Evolutionary conservation across 2,113 vertebrate species (phyloP).

Genomic region (Ascaphus truei): DNA sequence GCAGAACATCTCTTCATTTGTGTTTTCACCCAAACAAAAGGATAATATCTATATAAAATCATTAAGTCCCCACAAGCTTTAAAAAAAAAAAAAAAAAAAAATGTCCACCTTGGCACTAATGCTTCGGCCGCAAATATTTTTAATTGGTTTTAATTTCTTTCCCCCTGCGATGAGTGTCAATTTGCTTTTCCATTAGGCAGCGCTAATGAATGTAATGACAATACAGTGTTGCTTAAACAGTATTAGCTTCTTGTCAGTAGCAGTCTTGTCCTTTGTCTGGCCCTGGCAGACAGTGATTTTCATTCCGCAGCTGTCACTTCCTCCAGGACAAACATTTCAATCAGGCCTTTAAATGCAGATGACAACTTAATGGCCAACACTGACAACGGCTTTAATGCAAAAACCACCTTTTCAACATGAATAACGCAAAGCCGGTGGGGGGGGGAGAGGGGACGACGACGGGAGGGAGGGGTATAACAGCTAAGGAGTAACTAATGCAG

Average conservation of each 20-base stretch:
- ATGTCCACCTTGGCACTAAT: slow-evolving; percentile 33
- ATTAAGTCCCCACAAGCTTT: slow-evolving; percentile 15
- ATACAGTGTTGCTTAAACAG: slow-evolving; percentile 36
- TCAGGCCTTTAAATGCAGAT: slow-evolving; percentile 23
- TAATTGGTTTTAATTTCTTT: slow-evolving; percentile 32
- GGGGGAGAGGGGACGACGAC: no score
- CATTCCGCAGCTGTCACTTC: background rate
- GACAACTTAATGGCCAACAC: slow-evolving; percentile 35
- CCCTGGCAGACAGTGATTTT: slow-evolving; percentile 28
- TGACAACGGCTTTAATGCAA: slow-evolving; percentile 33
- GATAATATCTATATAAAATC: slow-evolving; percentile 34
- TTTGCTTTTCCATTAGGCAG: slow-evolving; percentile 30
- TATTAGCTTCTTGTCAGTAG: slow-evolving; percentile 32
- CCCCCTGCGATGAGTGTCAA: slow-evolving; percentile 36
- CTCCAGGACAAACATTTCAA: slow-evolving; percentile 38
- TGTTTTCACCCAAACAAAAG: slow-evolving; percentile 36
- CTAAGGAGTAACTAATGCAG: slow-evolving; percentile 5
- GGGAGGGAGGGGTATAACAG: slow-evolving; percentile 8
- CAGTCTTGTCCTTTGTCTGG: slow-evolving; percentile 32
- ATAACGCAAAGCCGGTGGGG: background rate
- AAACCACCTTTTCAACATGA: slow-evolving; percentile 25
- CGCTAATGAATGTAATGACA: slow-evolving; percentile 33
- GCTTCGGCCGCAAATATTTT: slow-evolving; percentile 32
- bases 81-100: background rate
- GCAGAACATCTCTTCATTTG: slow-evolving; percentile 8